Evolutionary conservation across 2,888 invertebrate species (phyloP), one percentile per base, ranked within the genome.

Genomic region (Hylaea fasciaria): DNA sequence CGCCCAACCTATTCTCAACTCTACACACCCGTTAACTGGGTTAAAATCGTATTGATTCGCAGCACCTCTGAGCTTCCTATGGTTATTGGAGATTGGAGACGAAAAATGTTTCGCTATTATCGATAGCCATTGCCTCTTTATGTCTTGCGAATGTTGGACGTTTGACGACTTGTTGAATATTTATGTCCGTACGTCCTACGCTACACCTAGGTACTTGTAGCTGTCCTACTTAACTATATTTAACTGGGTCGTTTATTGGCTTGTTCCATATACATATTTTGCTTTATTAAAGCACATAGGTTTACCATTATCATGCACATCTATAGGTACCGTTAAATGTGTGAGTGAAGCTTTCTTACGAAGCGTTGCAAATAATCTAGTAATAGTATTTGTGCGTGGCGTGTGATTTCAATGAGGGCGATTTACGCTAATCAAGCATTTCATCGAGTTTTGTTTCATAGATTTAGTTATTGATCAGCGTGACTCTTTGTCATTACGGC

Each of bases 211-310:
- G 22, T 22, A 22, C 22, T 22, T 22, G 3, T 22, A 14, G 39
- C 41, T 60, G 59, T 2, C 59, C 60, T 41, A 60, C 55, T 60
- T 60, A 60, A 49, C 49, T n/a, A 51, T 54, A 55, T 60, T 49
- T 49, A 54, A 39, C 52, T 37, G 49, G 29, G 41, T 28, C 40
- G 45, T 55, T 50, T 60, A 50, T n/a, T 14, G 40, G 14, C 29
- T 46, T 14, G 13, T 12, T 35, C 35, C 9, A 35, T 35, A 35
- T 2, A 9, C 9, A 35, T 35, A n/a, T n/a, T n/a, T 35, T 35
- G 35, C 35, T 35, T 22, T 22, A 22, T 22, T 22, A 5, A n/a
- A 22, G 22, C 5, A 22, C 22, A 22, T n/a, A n/a, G n/a, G n/a
- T 22, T 22, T 5, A 3, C 22, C 22, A 22, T 22, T 22, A 3